These are phyloP conservation scores for Circaetus cinerascens DNA, from an alignment of 2,113 vertebrate species.

Conservation along the genomic window DNA sequence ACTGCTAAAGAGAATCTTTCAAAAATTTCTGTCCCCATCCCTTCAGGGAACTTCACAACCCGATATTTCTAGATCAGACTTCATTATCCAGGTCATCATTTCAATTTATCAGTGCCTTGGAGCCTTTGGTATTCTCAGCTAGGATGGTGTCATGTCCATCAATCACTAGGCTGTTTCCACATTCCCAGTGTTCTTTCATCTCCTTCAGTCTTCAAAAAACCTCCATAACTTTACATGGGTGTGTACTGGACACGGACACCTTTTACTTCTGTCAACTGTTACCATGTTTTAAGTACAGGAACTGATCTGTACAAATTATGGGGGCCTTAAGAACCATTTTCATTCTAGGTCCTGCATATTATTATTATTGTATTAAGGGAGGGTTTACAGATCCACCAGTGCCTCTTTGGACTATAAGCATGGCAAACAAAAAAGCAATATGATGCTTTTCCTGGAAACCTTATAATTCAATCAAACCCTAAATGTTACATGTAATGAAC, in stretches of 20 bases:
- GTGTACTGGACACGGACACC: not conserved
- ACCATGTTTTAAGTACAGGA: not conserved
- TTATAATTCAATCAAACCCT: not conserved
- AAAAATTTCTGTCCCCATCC: not conserved
- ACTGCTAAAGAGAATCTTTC: slow-evolving; percentile 1
- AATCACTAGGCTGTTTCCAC: slow-evolving; percentile 41
- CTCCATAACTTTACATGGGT: not conserved
- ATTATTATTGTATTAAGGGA: not conserved
- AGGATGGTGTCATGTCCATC: slow-evolving; percentile 39
- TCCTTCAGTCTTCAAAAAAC: slow-evolving; percentile 17
- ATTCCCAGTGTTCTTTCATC: slow-evolving; percentile 21
- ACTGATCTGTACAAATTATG: not conserved
- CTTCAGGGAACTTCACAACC: slow-evolving; percentile 25
- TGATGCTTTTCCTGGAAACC: not conserved
- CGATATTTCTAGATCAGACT: slow-evolving; percentile 52
- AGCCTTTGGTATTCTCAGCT: slow-evolving; percentile 30
- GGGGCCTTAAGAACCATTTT: not conserved
- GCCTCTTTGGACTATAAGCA: not conserved
- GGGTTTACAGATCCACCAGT: not conserved
- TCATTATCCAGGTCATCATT: slow-evolving; percentile 62
- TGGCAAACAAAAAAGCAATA: not conserved
- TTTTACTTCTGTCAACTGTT: not conserved
- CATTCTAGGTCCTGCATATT: not conserved
- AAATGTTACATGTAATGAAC: not conserved
- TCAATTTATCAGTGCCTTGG: slow-evolving; percentile 59